Evolutionary conservation across 2,888 invertebrate genomes (phyloP).

Genomic region (Drosophila siamana): DNA sequence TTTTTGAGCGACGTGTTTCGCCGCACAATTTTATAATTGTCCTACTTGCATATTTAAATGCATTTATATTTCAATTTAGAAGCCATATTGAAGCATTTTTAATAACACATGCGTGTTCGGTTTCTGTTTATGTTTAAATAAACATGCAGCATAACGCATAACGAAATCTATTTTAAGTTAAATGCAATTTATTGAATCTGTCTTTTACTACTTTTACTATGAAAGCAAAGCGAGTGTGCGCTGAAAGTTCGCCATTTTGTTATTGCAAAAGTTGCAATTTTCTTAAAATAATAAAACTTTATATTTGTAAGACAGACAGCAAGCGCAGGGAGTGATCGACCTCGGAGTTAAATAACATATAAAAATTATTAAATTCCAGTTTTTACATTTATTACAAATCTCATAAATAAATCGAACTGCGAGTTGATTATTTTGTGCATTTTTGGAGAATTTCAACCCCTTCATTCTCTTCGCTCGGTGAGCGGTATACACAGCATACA

Average conservation of each 20-base stretch:
- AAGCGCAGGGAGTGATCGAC: not conserved
- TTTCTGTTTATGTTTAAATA: slow-evolving; percentile 11
- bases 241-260: slow-evolving; percentile 2
- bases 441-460: not conserved
- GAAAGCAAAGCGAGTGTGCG: too few species aligned
- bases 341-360: too few species aligned
- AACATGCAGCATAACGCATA: too few species aligned
- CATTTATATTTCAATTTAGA: not conserved
- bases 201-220: slow-evolving; percentile 14
- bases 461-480: not conserved
- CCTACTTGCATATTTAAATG: too few species aligned
- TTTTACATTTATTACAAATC: too few species aligned
- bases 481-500: not conserved
- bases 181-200: slow-evolving; percentile 9
- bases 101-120: not conserved
- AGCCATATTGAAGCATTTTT: not conserved
- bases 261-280: slow-evolving; percentile 27
- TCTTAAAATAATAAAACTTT: slow-evolving; percentile 22
- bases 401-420: too few species aligned
- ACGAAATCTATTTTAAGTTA: slow-evolving; percentile 3
- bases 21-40: not conserved
- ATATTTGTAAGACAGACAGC: not conserved
- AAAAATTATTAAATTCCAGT: too few species aligned
- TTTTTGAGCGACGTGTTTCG: not conserved
- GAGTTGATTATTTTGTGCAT: not conserved